phyloP scores from a whole-genome alignment of 2,888 invertebrate genomes.

The Euplagia quadripunctaria region DNA sequence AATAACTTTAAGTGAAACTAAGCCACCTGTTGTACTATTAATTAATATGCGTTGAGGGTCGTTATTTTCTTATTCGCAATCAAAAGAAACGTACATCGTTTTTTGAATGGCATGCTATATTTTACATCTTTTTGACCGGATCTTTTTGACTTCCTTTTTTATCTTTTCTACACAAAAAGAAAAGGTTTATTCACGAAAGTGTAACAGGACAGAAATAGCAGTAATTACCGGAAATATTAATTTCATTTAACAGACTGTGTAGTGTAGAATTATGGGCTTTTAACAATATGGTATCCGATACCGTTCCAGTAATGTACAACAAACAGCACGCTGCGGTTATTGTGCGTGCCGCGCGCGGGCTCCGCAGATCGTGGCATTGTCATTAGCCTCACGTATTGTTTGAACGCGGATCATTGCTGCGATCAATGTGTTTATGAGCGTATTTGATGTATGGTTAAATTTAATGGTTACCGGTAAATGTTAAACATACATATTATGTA shows the following conservation, averaged over 20 bases:
- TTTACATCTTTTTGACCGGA: too few relatives aligned
- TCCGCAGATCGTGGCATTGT: neutral
- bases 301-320: neutral
- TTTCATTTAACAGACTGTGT: neutral
- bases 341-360: slow-evolving; percentile 8
- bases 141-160: too few relatives aligned
- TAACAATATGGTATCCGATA: neutral
- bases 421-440: neutral
- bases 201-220: too few relatives aligned
- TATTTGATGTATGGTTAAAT: slow-evolving; percentile 6
- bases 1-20: too few relatives aligned
- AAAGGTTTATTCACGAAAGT: too few relatives aligned
- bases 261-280: neutral
- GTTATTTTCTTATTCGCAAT: too few relatives aligned
- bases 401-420: neutral
- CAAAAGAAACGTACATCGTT: too few relatives aligned
- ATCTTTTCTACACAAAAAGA: too few relatives aligned
- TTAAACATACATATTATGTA: neutral
- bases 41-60: too few relatives aligned
- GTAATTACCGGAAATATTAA: neutral
- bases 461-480: slow-evolving; percentile 5
- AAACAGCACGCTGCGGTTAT: slow-evolving; percentile 4
- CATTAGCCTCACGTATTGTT: slow-evolving; percentile 16
- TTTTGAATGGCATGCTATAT: too few relatives aligned
- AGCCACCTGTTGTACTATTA: too few relatives aligned